A percentile compares a stretch with the other conserved stretches of the same genome.
These are phyloP conservation scores for Pristionchus fissidentatus DNA, from an alignment of 2,888 invertebrate genomes.

Conservation along the genomic window DNA sequence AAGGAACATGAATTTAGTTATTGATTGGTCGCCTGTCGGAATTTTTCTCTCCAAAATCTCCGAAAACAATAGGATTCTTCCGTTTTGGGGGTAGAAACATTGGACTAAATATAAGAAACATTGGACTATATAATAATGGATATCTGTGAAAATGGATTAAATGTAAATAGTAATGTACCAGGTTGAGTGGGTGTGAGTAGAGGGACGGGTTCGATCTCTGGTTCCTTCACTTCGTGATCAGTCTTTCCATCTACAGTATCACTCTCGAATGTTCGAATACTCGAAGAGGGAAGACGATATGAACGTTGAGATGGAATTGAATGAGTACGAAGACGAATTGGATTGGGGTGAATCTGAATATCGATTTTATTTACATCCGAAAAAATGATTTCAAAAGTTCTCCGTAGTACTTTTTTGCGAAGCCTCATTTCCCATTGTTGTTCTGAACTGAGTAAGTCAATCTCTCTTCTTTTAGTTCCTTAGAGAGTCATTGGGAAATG, in stretches of 20 bases:
- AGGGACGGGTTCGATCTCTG: too few relatives aligned
- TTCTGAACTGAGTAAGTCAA: too few relatives aligned
- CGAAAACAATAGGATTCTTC: too few relatives aligned
- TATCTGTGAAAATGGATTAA: neutral
- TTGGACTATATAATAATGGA: neutral
- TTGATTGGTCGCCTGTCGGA: too few relatives aligned
- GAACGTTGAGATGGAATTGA: slow-evolving; percentile 11
- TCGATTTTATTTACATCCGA: too few relatives aligned
- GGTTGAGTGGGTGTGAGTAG: slow-evolving; percentile 3
- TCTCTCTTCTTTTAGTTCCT: neutral
- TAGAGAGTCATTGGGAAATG: neutral
- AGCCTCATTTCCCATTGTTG: neutral
- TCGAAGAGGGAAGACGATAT: slow-evolving; percentile 18
- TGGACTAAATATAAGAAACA: neutral
- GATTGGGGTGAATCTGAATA: slow-evolving; percentile 34
- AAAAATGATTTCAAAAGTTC: too few relatives aligned
- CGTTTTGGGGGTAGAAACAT: too few relatives aligned
- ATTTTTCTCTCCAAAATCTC: too few relatives aligned
- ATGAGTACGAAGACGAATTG: slow-evolving; percentile 33
- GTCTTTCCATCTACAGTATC: neutral
- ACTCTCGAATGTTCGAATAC: slow-evolving; percentile 14
- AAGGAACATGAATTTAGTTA: too few relatives aligned
- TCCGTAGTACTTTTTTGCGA: too few relatives aligned
- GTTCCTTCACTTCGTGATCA: neutral
- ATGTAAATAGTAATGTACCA: too few relatives aligned